Evolutionary conservation across 1,140 invertebrate genomes (phyloP).

Genomic region (Calephelis nemesis): DNA sequence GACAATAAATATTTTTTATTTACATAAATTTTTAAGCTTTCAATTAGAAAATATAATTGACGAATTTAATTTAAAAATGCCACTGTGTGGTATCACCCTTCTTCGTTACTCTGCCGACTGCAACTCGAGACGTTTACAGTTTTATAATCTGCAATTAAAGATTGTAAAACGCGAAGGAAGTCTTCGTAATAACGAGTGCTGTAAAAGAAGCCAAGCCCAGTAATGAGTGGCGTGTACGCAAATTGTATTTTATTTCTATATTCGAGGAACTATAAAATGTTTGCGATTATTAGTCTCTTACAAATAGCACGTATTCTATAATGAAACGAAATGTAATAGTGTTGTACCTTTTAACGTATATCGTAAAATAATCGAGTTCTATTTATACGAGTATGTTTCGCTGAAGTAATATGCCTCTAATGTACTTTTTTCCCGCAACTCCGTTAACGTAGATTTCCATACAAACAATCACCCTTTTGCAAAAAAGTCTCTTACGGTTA

Average conservation of each 20-base stretch:
- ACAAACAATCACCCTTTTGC: no score
- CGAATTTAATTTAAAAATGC: not conserved
- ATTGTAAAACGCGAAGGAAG: constrained; percentile 75
- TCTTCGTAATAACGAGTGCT: constrained; percentile 53
- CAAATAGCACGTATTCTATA: not conserved
- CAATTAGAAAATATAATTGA: no score
- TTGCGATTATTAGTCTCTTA: constrained; percentile 47
- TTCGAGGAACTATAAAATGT: constrained; percentile 61
- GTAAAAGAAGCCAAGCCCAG: constrained; percentile 48
- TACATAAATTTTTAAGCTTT: no score
- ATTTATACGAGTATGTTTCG: no score
- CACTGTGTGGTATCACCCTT: not conserved
- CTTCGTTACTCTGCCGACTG: constrained; percentile 1
- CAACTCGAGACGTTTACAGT: constrained; percentile 43
- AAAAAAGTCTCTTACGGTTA: no score
- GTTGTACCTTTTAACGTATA: no score
- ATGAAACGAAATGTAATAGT: not conserved
- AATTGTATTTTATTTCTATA: constrained; percentile 56
- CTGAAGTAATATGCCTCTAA: no score
- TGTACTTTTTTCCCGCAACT: no score
- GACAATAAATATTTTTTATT: no score
- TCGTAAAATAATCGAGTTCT: no score
- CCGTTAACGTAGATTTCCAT: no score
- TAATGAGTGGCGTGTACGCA: constrained; percentile 56
- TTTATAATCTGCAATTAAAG: constrained; percentile 78